Evolutionary conservation across 2,888 invertebrate genomes (phyloP).

Genomic region (Kuschelorhynchus macadamiae): DNA sequence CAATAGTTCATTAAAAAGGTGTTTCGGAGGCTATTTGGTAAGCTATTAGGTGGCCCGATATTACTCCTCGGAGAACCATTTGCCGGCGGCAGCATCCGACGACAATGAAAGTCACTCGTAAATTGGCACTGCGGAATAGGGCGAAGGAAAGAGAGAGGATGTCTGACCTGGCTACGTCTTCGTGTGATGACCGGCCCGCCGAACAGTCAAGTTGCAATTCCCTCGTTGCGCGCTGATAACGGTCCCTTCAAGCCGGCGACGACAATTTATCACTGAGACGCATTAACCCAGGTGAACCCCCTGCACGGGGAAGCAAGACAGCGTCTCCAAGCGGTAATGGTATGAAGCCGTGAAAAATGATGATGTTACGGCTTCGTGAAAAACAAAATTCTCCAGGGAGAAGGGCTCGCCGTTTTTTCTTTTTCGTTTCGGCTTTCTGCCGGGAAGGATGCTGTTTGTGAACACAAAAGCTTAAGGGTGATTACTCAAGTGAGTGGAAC

Average conservation of each 20-base stretch:
- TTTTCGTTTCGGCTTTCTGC: slow-evolving; percentile 37
- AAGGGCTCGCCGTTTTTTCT: slow-evolving; percentile 36
- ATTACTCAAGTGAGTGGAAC: slow-evolving; percentile 64
- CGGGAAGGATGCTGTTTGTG: slow-evolving; percentile 44
- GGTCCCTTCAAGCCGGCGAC: slow-evolving; percentile 60
- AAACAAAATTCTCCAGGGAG: slow-evolving; percentile 64
- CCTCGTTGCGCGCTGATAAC: slow-evolving; percentile 66
- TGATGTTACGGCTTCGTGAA: slow-evolving; percentile 66
- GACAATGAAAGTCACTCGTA: slow-evolving; percentile 70
- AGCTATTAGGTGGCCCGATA: slow-evolving; percentile 76
- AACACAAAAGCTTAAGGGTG: slow-evolving; percentile 43
- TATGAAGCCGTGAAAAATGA: slow-evolving; percentile 68
- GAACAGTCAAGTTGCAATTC: slow-evolving; percentile 60
- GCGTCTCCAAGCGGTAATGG: slow-evolving; percentile 68
- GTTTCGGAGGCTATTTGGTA: slow-evolving; percentile 80
- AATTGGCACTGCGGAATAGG: slow-evolving; percentile 63
- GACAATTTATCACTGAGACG: slow-evolving; percentile 69
- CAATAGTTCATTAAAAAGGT: slow-evolving; percentile 82
- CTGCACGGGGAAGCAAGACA: slow-evolving; percentile 62
- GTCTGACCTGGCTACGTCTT: slow-evolving; percentile 40
- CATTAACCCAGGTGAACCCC: slow-evolving; percentile 69
- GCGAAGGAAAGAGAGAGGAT: slow-evolving; percentile 43
- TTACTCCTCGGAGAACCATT: slow-evolving; percentile 71
- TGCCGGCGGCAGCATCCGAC: slow-evolving; percentile 67
- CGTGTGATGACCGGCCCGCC: slow-evolving; percentile 45